Evolutionary conservation across 2,113 vertebrate species (phyloP), one percentile per base, ranked within the genome.

Genomic region (Rousettus leschenaultii): DNA sequence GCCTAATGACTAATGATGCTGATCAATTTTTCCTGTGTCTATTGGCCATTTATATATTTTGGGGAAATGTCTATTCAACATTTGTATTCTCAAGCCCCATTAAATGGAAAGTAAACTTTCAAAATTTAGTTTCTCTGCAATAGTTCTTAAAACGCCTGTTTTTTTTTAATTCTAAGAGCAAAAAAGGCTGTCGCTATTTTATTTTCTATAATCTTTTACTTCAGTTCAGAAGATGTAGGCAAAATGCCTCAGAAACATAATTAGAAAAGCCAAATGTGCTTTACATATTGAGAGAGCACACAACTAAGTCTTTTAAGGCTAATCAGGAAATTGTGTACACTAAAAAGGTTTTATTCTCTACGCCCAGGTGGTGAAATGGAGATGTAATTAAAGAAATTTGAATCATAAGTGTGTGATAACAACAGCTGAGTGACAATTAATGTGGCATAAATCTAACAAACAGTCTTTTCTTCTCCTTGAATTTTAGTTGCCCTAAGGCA

Each of bases 371-470:
- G 43, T 84, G 16, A 93, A 96, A 95, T 79, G 43, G 10, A 75
- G 86, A 79, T 95, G 12, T 74, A 95, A 95, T 95, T 90, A 94
- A 95, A 90, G 61, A 43, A 79, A 88, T 75, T 78, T 84, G 70
- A 89, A 18, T 75, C n/a, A 92, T 66, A 86, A 48, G 18, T 61
- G 74, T 95, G 73, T 70, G 45, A 33, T 78, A 94, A 89, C n/a
- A 86, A 85, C 33, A 88, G 15, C 11, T 21, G 65, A 91, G 53
- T 95, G 59, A 89, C 68, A 95, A 95, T 59, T 66, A 78, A 86
- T 65, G 28, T 93, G 53, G 80, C 82, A 94, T 63, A 71, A 97
- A 92, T 78, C 22, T 83, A 77, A 24, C 33, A 95, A 95, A 91
- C 48, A 13, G 12, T 3, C 66, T 61, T 77, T 90, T 79, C 74